These are phyloP conservation scores for Neuroterus valhalla DNA, from an alignment of 1,140 invertebrate genomes.

Conservation along the genomic window DNA sequence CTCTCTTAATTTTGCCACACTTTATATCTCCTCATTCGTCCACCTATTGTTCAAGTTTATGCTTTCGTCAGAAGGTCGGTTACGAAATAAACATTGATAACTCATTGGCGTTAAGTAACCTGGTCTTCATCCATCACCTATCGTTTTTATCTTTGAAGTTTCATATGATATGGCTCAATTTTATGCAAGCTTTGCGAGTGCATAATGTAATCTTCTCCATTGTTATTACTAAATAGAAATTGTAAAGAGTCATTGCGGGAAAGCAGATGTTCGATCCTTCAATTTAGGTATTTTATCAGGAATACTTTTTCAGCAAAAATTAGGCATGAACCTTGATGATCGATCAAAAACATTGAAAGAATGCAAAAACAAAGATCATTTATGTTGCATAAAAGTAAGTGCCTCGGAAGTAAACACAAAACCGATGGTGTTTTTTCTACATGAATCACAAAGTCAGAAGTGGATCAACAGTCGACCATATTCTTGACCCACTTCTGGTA, in stretches of 20 bases:
- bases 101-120: too few species aligned
- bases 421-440: too few species aligned
- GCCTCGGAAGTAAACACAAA: too few species aligned
- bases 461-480: too few species aligned
- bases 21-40: background rate
- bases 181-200: background rate
- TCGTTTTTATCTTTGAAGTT: too few species aligned
- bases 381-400: too few species aligned
- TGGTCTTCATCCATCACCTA: too few species aligned
- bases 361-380: background rate
- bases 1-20: background rate
- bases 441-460: too few species aligned
- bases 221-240: background rate
- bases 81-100: background rate
- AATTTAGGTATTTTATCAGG: background rate
- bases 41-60: background rate
- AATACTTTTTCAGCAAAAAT: background rate
- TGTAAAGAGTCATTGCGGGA: background rate
- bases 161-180: too few species aligned
- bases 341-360: too few species aligned
- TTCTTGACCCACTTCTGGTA: too few species aligned
- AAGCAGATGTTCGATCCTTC: background rate
- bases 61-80: background rate
- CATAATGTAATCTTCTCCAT: background rate
- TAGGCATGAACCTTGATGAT: background rate